A percentile compares a stretch with the other conserved stretches of the same genome.
Evolutionary conservation across 1,140 invertebrate species (phyloP).

Genomic region (Gryllus bimaculatus): DNA sequence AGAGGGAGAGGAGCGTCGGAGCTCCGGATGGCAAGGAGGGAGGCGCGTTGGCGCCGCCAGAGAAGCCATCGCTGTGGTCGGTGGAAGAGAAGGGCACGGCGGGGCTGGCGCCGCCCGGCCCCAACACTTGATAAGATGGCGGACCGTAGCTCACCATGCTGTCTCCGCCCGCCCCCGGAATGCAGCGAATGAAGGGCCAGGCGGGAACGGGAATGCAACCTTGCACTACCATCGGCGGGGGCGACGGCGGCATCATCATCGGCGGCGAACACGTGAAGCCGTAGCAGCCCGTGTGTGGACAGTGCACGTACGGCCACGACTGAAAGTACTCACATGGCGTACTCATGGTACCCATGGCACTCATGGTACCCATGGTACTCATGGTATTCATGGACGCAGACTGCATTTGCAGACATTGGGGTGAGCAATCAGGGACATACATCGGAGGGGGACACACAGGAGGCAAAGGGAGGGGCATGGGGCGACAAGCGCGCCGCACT

Average conservation of each 20-base stretch:
- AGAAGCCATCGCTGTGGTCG: neutral
- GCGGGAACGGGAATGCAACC: neutral
- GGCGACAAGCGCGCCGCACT: neutral
- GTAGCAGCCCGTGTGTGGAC: neutral
- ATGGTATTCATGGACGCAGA: neutral
- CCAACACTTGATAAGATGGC: neutral
- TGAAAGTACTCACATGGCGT: neutral
- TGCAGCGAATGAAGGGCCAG: neutral
- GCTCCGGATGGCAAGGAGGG: too few species aligned
- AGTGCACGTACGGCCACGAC: neutral
- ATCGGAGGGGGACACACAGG: neutral
- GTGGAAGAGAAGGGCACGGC: neutral
- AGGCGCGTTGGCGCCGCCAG: too few species aligned
- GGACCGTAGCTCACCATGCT: neutral
- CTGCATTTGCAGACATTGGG: neutral
- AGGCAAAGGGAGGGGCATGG: neutral
- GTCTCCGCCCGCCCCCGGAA: neutral
- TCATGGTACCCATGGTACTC: too few species aligned
- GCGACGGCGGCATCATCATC: neutral
- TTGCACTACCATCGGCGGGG: neutral
- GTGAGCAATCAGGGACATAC: neutral
- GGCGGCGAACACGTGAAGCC: neutral
- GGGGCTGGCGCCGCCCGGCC: too few species aligned
- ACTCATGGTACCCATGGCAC: too few species aligned
- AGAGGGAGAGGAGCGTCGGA: too few species aligned